Conservation (phyloP, 2,113 vertebrate species). For the Eira barbara region DNA sequence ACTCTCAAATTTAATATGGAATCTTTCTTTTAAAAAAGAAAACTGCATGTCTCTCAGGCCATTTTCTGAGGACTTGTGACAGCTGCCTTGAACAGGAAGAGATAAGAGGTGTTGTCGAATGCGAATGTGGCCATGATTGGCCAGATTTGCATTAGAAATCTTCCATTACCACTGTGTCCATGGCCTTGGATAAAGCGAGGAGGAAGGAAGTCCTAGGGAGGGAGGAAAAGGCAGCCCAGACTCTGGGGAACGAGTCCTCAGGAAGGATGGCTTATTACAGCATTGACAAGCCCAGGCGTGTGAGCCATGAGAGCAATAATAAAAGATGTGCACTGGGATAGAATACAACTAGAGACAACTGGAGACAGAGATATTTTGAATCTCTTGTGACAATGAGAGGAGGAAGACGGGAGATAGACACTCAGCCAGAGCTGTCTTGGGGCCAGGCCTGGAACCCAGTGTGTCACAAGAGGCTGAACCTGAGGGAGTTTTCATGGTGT, state of each 20-base stretch:
- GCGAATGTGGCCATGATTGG: neutral
- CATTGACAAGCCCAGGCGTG: neutral
- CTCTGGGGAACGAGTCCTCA: neutral
- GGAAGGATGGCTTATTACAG: neutral
- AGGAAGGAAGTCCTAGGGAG: neutral
- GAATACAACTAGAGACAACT: neutral
- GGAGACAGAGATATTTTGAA: neutral
- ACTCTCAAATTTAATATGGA: neutral
- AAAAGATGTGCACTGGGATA: neutral
- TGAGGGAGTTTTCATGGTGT: neutral
- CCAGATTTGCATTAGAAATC: neutral
- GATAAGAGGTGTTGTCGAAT: neutral
- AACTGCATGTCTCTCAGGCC: neutral
- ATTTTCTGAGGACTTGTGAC: neutral
- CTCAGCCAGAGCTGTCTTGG: neutral
- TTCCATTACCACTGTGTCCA: neutral
- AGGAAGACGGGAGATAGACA: neutral
- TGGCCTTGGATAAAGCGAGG: neutral
- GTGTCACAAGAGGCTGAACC: neutral
- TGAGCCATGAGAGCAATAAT: neutral
- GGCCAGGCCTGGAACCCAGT: neutral
- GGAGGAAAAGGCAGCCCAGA: neutral
- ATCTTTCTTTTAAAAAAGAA: neutral
- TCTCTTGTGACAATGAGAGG: neutral
- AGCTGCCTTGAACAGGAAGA: neutral